Evolutionary conservation across 2,113 vertebrate species (phyloP).

Genomic region (Sturnira hondurensis): DNA sequence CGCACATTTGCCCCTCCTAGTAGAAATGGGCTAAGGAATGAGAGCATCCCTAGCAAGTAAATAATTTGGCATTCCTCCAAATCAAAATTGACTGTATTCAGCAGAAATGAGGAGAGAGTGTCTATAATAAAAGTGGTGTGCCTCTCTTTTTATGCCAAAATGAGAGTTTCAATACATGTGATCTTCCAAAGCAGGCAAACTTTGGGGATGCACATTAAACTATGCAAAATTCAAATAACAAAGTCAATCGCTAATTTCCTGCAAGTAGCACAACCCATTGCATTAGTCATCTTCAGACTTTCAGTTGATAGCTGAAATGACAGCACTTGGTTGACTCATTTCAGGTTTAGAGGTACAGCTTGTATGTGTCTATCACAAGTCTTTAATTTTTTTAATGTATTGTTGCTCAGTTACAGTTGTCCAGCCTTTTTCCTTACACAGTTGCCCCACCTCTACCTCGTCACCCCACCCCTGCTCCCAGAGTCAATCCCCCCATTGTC

Average conservation of each 20-base stretch:
- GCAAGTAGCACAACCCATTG: neutral
- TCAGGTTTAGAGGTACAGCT: neutral
- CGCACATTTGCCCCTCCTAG: no score
- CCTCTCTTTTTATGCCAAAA: neutral
- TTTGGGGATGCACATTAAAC: neutral
- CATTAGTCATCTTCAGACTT: neutral
- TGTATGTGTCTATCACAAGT: neutral
- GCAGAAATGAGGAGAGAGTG: no score
- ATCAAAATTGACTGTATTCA: no score
- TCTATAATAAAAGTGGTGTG: no score
- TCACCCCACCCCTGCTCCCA: no score
- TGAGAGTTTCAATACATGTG: neutral
- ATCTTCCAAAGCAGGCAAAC: neutral
- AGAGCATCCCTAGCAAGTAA: no score
- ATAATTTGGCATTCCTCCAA: no score
- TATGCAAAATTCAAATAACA: constrained; percentile 23
- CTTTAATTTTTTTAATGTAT: neutral
- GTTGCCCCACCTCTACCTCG: no score
- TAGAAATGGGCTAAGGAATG: no score
- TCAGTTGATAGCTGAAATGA: neutral
- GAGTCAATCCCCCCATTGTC: no score
- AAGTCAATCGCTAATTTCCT: constrained; percentile 24
- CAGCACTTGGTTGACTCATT: neutral
- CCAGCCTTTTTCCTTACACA: no score
- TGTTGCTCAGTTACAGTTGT: no score